Percentiles rank a stretch among this genome's conserved stretches.
Evolutionary conservation across 2,888 invertebrate species (phyloP).

Genomic region (Seira musarum): DNA sequence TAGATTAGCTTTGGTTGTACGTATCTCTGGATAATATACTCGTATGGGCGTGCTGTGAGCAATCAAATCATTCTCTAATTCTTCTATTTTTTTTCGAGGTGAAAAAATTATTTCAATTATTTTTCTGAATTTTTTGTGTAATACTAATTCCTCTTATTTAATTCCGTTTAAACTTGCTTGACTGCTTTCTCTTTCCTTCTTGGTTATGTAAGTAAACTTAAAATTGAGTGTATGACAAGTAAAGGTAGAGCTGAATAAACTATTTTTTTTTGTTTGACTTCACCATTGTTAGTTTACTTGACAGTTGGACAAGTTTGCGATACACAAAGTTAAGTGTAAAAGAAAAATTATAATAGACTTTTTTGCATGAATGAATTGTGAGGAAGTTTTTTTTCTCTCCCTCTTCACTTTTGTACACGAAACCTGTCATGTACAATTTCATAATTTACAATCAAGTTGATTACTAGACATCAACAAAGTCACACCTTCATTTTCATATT

Average conservation of each 20-base stretch:
- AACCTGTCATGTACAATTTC: conserved; percentile 15
- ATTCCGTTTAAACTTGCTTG: not conserved
- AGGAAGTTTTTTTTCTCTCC: not conserved
- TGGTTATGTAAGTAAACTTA: not conserved
- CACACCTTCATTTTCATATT: conserved; percentile 41
- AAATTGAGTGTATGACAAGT: no score
- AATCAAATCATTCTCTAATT: no score
- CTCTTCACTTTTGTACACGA: not conserved
- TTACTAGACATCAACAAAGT: conserved; percentile 49
- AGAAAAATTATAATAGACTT: not conserved
- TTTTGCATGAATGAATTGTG: not conserved
- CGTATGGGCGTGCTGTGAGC: no score
- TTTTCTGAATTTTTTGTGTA: no score
- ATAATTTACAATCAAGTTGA: conserved; percentile 43
- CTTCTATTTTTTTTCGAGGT: no score
- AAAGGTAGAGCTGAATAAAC: no score
- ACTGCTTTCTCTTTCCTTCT: not conserved
- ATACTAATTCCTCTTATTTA: not conserved
- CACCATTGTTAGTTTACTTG: not conserved
- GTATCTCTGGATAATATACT: no score
- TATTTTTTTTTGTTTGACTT: conserved; percentile 11
- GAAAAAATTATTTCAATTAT: no score
- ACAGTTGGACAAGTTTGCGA: conserved; percentile 1
- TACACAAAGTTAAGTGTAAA: not conserved
- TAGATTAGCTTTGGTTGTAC: not conserved